Evolutionary conservation across 2,888 invertebrate genomes (phyloP), one percentile per base, ranked within the genome.

Genomic region (Tachina lurida): DNA sequence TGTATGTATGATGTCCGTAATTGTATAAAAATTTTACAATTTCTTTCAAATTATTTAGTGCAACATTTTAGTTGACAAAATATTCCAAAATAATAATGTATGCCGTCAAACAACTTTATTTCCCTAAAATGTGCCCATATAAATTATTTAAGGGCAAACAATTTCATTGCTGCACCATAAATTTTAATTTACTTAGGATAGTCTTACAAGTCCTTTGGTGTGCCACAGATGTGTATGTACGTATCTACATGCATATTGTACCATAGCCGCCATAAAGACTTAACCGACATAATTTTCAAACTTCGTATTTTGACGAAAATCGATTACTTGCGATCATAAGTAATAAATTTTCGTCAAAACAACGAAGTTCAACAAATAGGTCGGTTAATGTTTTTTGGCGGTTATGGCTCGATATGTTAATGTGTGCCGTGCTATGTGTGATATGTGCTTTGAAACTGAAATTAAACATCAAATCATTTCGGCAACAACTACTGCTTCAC

Each of bases 151-250:
- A 39, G 43, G 17, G 49, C 39, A 49, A 67, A 39, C 49, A 67
- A 70, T 43, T 54, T 54, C 70, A 43, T 70, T 70, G 54, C 70
- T 70, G 43, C 54, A 54, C 19, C 70, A 70, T 70, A 70, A 70
- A 70, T 70, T 52, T 70, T 70, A 43, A 54, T 70, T 70, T n/a
- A 70, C 70, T 70, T 54, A 41, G 41, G 10, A 70, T 54, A 54
- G 54, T 70, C 54, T 54, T 70, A 41, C 70, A 70, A 70, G 54
- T 70, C 54, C 70, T 70, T 54, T 67, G 31, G 31, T 31, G 54
- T 19, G 19, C 39, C 31, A 31, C 5, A 31, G 5, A 7, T 31
- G 31, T 31, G 7, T 31, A 4, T 13, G 7, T 10, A 13, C 22
- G 7, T 62, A 65, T 22, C 2, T 22, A 49, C 47, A 67, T 49